Evolutionary conservation across 2,113 vertebrate species (phyloP).

Genomic region (Myotis brandtii): DNA sequence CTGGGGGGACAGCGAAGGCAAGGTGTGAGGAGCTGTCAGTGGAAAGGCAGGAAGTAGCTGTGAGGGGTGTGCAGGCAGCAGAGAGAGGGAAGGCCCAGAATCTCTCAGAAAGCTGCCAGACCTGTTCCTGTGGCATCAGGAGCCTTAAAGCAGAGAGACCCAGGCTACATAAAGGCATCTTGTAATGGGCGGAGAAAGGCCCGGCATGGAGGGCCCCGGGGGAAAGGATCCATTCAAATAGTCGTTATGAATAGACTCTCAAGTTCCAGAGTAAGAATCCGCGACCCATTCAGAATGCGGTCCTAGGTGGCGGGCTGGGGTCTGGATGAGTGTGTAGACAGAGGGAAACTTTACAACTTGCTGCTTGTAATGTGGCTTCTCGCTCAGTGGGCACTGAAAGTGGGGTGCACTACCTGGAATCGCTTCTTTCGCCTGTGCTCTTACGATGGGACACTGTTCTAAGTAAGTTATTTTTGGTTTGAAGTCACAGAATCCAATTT

Average conservation of each 20-base stretch:
- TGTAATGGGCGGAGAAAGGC: not conserved
- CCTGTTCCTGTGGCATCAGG: not conserved
- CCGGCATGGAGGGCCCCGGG: not conserved
- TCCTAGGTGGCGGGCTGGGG: not conserved
- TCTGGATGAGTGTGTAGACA: not conserved
- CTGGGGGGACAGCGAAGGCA: not conserved
- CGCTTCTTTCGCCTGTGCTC: not conserved
- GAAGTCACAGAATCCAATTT: not conserved
- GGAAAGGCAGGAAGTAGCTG: not conserved
- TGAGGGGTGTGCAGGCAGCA: not conserved
- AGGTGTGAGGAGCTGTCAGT: not conserved
- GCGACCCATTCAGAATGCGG: not conserved
- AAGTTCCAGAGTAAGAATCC: not conserved
- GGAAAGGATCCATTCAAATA: not conserved
- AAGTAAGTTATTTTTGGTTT: not conserved
- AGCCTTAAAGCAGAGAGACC: slow-evolving; percentile 17
- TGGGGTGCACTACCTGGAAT: not conserved
- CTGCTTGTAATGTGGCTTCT: not conserved
- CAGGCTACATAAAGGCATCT: not conserved
- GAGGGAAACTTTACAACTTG: not conserved
- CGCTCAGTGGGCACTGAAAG: not conserved
- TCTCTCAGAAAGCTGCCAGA: not conserved
- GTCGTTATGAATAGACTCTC: not conserved
- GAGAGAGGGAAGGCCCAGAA: not conserved
- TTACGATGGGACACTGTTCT: not conserved